Evolutionary conservation across 2,113 vertebrate species (phyloP), one percentile per base, ranked within the genome.

Genomic region (Campylorhamphus procurvoides): DNA sequence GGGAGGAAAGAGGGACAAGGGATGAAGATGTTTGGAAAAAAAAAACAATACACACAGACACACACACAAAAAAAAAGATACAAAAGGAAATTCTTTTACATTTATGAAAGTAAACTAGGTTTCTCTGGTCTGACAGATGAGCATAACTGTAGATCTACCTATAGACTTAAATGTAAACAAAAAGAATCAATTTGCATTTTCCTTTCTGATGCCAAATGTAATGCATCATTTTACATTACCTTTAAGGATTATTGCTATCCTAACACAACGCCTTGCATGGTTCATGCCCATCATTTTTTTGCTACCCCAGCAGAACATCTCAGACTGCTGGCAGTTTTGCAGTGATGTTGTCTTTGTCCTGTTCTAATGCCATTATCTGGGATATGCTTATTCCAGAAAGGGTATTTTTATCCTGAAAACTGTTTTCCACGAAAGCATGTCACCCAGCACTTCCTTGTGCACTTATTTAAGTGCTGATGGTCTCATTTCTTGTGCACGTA

Each of bases 141-240:
- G 74, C 31, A n/a, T 72, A 93, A 44, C 31, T 67, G 46, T n/a
- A 68, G 29, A 17, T 92, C 80, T 96, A 95, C 86, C 76, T 93
- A 91, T 78, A 96, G 96, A 96, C 91, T 97, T 97, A 97, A 96
- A 89, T 76, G 88, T 94, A 97, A 98, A 95, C 75, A 96, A 94
- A 97, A 96, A 92, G 62, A 97, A 95, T 93, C 78, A 92, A 96
- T 97, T 97, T 98, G 91, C 96, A 97, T 98, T 97, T 98, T 96
- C 96, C 64, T 97, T 97, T 96, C 96, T 97, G 87, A 94, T 95
- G 93, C 92, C 92, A 96, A 97, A 93, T 90, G 90, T 94, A 97
- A 96, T 92, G 96, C 68, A 71, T 95, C 89, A 88, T 96, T 97
- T 97, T 97, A 86, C 94, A 92, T 96, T 94, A 86, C 93, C 92